phyloP scores from a whole-genome alignment of 2,113 vertebrate species.

The Sclerurus mexicanus region DNA sequence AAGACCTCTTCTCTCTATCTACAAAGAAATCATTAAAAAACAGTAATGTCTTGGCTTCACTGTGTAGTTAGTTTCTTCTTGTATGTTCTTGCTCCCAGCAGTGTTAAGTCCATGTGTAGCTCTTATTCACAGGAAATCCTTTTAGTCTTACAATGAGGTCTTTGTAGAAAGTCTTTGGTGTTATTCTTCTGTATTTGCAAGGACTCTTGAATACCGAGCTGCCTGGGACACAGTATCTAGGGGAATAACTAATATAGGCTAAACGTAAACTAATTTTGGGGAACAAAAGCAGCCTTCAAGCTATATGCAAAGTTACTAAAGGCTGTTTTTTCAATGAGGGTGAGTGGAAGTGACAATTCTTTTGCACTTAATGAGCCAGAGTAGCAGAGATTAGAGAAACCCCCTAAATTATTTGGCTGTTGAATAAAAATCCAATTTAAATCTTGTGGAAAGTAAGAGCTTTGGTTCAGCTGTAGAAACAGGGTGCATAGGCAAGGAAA shows the following conservation, averaged over 20 bases:
- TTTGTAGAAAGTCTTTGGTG: slow-evolving; percentile 60
- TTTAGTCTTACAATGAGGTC: slow-evolving; percentile 58
- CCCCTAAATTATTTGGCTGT: slow-evolving; percentile 45
- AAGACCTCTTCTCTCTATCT: slow-evolving; percentile 45
- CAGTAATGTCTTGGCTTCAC: slow-evolving; percentile 39
- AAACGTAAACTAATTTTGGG: slow-evolving; percentile 61
- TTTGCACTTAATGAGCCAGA: slow-evolving; percentile 49
- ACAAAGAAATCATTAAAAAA: slow-evolving; percentile 43
- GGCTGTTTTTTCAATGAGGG: slow-evolving; percentile 39
- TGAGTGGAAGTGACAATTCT: slow-evolving; percentile 49
- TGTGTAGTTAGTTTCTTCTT: slow-evolving; percentile 53
- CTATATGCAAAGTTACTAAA: slow-evolving; percentile 44
- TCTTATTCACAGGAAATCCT: slow-evolving; percentile 63
- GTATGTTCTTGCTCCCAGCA: slow-evolving; percentile 62
- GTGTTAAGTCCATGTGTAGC: slow-evolving; percentile 60
- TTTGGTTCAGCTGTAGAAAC: slow-evolving; percentile 28
- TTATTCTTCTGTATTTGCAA: slow-evolving; percentile 61
- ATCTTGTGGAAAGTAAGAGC: slow-evolving; percentile 13
- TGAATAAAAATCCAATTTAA: slow-evolving; percentile 66
- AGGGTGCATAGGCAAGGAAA: slow-evolving; percentile 14
- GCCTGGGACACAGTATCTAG: slow-evolving; percentile 31
- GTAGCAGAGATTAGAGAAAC: slow-evolving; percentile 51
- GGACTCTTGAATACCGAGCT: slow-evolving; percentile 28
- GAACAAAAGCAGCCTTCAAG: slow-evolving; percentile 59
- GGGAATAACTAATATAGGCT: slow-evolving; percentile 54